Evolutionary conservation across 1,140 invertebrate species (phyloP), one percentile per base, ranked within the genome.

Genomic region (Rhagoletis zephyria): DNA sequence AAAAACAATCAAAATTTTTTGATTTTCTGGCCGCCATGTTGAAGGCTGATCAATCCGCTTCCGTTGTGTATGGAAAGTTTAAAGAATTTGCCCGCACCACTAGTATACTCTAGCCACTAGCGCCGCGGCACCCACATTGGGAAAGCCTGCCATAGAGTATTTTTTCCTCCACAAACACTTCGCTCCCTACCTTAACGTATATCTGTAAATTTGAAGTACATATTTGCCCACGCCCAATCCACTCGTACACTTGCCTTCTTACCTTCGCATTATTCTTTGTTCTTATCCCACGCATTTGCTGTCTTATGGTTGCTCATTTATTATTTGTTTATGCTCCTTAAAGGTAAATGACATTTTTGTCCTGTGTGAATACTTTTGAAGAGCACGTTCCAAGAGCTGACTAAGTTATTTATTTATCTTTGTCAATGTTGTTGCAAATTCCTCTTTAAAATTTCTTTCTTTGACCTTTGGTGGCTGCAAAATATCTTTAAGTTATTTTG

Each of bases 271-370:
- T 7, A 14, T 59, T 5, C 51, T 81, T 56, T 81, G 74, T 67
- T 3, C 16, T 56, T n/a, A n/a, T 6, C 74, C 56, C 30, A 30
- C 48, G 48, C 74, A n/a, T n/a, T n/a, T n/a, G 14, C 51, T 48
- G 74, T 56, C 74, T 56, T 81, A 1, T 81, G 19, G 19, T 5
- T 59, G 74, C 19, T 56, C 51, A 81, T 56, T 81, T 81, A 7
- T 81, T 81, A 81, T 81, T 56, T 81, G 74, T 56, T 81, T 81
- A 59, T 56, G 51, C 12, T 56, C 16, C 16, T 81, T 81, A 56
- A 56, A 81, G 74, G 74, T 81, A 81, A 81, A 81, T 59, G 74
- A 81, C 74, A 81, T 56, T 51, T n/a, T 19, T 81, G 42, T 81
- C 74, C 74, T 56, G 74, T 51, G 74, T 51, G 74, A 81, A 51